Base-by-base conservation (phyloP, 2,113 vertebrate species). In the Rhabdomys dilectus region DNA sequence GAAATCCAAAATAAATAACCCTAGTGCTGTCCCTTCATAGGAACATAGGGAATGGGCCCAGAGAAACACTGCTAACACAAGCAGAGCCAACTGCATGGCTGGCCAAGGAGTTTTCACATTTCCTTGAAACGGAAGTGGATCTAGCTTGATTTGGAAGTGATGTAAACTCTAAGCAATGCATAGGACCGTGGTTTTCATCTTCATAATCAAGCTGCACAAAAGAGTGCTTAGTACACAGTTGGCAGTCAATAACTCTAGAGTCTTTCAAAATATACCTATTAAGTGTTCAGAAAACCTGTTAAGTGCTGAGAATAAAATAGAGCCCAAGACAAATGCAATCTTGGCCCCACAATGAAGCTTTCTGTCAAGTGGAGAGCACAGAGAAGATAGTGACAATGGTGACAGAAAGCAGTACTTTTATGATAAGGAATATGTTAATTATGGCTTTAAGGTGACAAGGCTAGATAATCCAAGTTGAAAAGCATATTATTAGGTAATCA, bases 211-310 rank as follows among this genome's bases (percentile, higher is more conserved):
- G 42, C 45, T 77, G 24, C 39, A 48, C n/a, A 81, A 88, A 77
- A 87, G 12, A 75, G 36, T 84, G n/a, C 78, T 89, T 84, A 56
- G 56, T 56, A 75, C 68, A 72, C 15, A 29, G 13, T 15, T 82
- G 72, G 72, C 51, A 92, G 84, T 91, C 45, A 81, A 45, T 91
- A 85, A 66, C 31, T 91, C 58, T 85, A 51, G 12, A 81, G 31
- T 84, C 80, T 95, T 93, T 90, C 51, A 89, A 93, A 86, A 68
- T 70, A 77, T 58, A 82, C 68, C 48, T 73, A 84, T 73, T 96
- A 58, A 73, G 24, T 73, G 36, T 60, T 76, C 31, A 19, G 80
- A 42, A 85, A 96, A 90, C 51, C 45, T 34, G 51, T 29, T 76
- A 90, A 85, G 29, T 77, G 66, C 34, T 92, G 89, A 89, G 68